These are phyloP conservation scores for Oryzias melastigma DNA, from an alignment of 2,113 vertebrate species.

Conservation along the genomic window DNA sequence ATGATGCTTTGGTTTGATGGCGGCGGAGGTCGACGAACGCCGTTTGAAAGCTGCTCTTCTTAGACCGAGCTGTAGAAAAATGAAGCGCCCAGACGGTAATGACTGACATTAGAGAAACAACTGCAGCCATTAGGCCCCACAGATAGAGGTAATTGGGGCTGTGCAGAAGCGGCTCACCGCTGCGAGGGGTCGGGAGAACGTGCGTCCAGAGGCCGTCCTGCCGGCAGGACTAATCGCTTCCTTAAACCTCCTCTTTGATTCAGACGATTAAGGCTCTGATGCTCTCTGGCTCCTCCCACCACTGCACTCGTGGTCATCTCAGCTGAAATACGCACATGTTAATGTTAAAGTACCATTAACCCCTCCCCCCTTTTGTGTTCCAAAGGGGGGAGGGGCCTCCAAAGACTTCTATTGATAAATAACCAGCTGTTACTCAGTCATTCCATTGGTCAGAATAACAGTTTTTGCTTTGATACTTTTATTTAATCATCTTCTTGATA, in stretches of 20 bases:
- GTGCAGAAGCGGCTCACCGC: slow-evolving; percentile 24
- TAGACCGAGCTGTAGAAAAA: not conserved
- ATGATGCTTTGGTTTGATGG: no score
- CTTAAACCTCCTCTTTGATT: slow-evolving; percentile 60
- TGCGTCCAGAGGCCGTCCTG: slow-evolving; percentile 50
- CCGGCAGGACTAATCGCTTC: slow-evolving; percentile 59
- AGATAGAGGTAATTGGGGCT: slow-evolving; percentile 30
- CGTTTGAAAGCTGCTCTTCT: not conserved
- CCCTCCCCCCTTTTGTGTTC: no score
- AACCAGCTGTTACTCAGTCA: no score
- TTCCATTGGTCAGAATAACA: no score
- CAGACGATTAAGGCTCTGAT: slow-evolving; percentile 69
- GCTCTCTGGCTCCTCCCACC: slow-evolving; percentile 36
- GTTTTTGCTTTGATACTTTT: no score
- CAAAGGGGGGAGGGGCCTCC: no score
- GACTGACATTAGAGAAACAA: slow-evolving; percentile 22
- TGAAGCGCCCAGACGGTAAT: slow-evolving; percentile 9
- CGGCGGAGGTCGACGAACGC: no score
- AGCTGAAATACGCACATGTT: not conserved
- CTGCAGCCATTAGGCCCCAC: slow-evolving; percentile 27
- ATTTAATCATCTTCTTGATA: no score
- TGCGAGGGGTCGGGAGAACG: slow-evolving; percentile 27
- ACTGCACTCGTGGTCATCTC: slow-evolving; percentile 24
- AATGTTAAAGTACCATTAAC: no score
- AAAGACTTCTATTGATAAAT: no score